These are phyloP conservation scores for Sarcophaga peregrina DNA, from an alignment of 1,140 invertebrate species.

Conservation along the genomic window DNA sequence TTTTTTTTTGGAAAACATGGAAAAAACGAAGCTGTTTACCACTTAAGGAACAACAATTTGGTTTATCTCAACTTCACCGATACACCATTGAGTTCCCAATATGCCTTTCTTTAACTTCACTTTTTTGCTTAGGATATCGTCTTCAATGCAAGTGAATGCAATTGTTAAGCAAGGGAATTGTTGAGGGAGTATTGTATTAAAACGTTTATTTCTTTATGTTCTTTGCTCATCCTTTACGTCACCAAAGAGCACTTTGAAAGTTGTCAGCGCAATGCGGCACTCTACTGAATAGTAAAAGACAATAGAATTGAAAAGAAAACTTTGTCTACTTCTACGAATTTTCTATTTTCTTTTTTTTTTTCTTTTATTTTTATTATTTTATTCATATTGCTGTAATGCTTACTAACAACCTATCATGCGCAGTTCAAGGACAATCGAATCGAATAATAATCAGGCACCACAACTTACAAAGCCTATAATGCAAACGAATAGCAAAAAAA, in stretches of 20 bases:
- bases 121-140: not conserved
- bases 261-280: constrained; percentile 31
- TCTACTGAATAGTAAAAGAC: not conserved
- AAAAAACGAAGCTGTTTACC: no score
- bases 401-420: not conserved
- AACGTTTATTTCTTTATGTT: constrained; percentile 27
- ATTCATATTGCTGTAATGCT: no score
- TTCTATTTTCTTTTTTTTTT: no score
- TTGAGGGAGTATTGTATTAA: constrained; percentile 36
- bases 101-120: no score
- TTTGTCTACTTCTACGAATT: not conserved
- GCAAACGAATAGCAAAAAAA: not conserved
- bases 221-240: not conserved
- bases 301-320: constrained; percentile 12
- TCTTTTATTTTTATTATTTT: no score
- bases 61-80: no score
- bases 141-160: constrained; percentile 1
- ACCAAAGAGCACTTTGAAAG: not conserved
- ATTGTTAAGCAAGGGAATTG: constrained; percentile 18
- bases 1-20: no score
- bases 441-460: not conserved
- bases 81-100: no score
- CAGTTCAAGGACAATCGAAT: constrained; percentile 21
- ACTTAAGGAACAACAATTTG: no score
- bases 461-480: not conserved